These are phyloP conservation scores for Agrotis segetum DNA, from an alignment of 2,888 invertebrate genomes.

Conservation along the genomic window DNA sequence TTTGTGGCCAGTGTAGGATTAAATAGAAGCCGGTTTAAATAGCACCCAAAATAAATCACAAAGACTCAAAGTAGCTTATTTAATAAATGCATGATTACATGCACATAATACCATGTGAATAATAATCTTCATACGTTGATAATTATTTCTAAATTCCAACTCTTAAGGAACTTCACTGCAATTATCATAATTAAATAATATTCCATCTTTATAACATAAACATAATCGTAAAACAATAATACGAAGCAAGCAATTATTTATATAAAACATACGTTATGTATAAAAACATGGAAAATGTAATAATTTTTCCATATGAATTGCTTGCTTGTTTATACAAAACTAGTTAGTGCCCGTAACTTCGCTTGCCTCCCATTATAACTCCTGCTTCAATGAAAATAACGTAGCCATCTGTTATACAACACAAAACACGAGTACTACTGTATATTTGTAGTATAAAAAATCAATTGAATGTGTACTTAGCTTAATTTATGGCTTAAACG, in stretches of 20 bases:
- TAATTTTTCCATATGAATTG: constrained; percentile 8
- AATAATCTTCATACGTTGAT: background rate
- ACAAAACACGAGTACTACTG: no score
- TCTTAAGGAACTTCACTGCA: constrained; percentile 29
- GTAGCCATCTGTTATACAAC: no score
- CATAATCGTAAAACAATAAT: constrained; percentile 13
- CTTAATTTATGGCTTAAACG: constrained; percentile 1
- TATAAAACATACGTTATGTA: constrained; percentile 8
- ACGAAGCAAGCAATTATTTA: constrained; percentile 28
- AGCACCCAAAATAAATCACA: background rate
- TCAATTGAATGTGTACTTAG: background rate
- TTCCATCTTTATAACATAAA: constrained; percentile 13
- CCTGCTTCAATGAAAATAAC: no score
- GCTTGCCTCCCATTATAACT: no score
- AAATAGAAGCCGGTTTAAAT: no score
- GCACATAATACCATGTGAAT: constrained; percentile 5
- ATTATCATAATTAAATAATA: constrained; percentile 24
- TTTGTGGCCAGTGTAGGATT: no score
- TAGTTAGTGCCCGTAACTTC: no score
- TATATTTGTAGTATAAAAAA: no score
- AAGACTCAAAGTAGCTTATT: background rate
- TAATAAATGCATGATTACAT: background rate
- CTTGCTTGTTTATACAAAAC: constrained; percentile 1
- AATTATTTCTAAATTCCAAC: constrained; percentile 20
- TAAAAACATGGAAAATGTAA: constrained; percentile 27